Conservation (phyloP, 2,113 vertebrate genomes). For the Phrynosoma platyrhinos region DNA sequence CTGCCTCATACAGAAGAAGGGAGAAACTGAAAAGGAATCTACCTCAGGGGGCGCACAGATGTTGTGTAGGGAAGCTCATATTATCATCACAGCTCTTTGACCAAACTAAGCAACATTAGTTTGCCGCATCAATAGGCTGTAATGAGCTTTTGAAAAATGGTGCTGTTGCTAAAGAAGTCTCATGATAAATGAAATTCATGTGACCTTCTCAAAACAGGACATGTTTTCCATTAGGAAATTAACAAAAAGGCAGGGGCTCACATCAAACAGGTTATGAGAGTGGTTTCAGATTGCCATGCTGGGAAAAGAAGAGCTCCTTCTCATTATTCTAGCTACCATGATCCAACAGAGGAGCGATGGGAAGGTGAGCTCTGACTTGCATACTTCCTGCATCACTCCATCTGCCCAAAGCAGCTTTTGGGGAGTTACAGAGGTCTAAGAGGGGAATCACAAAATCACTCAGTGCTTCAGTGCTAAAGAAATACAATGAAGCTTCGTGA, state of each 20-base stretch:
- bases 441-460: too few relatives aligned
- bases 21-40: neutral
- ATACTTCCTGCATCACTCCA: neutral
- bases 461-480: too few relatives aligned
- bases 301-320: neutral
- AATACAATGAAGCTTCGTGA: too few relatives aligned
- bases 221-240: constrained; percentile 10
- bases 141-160: neutral
- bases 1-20: neutral
- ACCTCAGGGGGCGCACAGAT: neutral
- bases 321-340: neutral
- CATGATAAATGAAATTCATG: neutral
- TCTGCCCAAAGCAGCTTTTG: neutral
- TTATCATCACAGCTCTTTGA: neutral
- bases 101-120: neutral
- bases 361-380: neutral
- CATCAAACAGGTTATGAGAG: neutral
- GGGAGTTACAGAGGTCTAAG: neutral
- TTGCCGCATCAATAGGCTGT: neutral
- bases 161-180: neutral
- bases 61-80: neutral
- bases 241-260: neutral
- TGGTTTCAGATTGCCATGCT: neutral
- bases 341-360: neutral
- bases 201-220: constrained; percentile 9